Base-by-base conservation (phyloP, 2,797 vertebrate species). In the Ctenochaetus hawaiiensis region DNA sequence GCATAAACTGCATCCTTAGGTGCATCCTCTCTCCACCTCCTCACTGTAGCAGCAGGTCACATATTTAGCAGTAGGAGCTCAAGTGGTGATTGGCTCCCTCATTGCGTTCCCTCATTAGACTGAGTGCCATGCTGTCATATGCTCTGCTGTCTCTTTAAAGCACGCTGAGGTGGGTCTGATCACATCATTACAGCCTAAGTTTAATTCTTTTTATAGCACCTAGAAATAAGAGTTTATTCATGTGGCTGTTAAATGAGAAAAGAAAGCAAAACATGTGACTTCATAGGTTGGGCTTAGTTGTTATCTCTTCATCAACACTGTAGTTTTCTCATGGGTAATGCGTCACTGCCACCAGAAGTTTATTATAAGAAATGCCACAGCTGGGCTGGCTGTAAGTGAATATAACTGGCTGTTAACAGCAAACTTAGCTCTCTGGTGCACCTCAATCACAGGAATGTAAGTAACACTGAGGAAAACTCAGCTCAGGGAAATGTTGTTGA, bases 371-470 rank as follows among this genome's bases (percentile, higher is more conserved):
- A 34, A 43, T 39, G 43, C 30, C 60, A 44, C 20, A 62, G 68
- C 54, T 51, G 69, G n/a, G 41, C 23, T 23, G 51, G 41, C 77
- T 84, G 73, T 59, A 73, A 85, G 63, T 74, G 18, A 30, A 23
- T 72, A 71, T 86, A 63, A 78, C 22, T 76, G 73, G 34, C n/a
- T 64, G 76, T 75, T 80, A 71, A 84, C 60, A 69, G 54, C 37
- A 52, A 57, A 54, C 60, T 58, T 52, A 53, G 66, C 48, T 66
- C 68, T 67, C 41, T 69, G 64, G 56, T 67, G 14, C 48, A 49
- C 43, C 62, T 64, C 59, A 66, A 62, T 65, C 64, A 72, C 65
- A 76, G 45, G 18, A 20, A 23, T 20, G 18, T 22, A 4, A 1
- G 67, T 63, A 51, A 26, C 26, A 62, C 13, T 23, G 67, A 75